These are phyloP conservation scores for Mormoops blainvillei DNA, from an alignment of 2,113 vertebrate species.

Conservation along the genomic window DNA sequence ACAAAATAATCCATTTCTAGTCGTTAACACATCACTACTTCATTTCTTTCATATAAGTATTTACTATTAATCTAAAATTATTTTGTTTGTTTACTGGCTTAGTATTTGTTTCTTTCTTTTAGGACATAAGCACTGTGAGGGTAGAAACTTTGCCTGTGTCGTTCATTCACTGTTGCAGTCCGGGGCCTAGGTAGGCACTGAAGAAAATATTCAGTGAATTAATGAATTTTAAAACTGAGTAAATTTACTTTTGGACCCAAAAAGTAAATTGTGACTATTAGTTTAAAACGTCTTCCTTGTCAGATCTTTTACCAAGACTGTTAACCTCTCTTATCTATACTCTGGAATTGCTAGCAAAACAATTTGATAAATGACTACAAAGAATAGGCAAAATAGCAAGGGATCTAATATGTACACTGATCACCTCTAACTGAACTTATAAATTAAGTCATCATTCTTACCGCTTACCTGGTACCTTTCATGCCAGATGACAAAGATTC, in stretches of 20 bases:
- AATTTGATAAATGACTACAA: background rate
- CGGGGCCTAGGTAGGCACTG: background rate
- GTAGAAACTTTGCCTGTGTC: background rate
- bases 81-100: background rate
- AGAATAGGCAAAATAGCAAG: background rate
- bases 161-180: background rate
- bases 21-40: background rate
- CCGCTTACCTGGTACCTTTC: background rate
- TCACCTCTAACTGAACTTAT: background rate
- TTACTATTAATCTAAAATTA: constrained; percentile 1
- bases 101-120: background rate
- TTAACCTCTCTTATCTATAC: background rate
- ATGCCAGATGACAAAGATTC: background rate
- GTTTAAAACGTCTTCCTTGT: background rate
- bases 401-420: background rate
- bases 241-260: background rate
- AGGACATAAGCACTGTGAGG: background rate
- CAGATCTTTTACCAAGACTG: constrained; percentile 12
- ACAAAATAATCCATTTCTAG: background rate
- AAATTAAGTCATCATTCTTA: constrained; percentile 21
- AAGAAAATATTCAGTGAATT: background rate
- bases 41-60: constrained; percentile 32
- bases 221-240: background rate
- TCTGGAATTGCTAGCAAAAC: background rate
- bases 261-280: constrained; percentile 30